Percentiles rank a stretch among this genome's conserved stretches.
These are phyloP conservation scores for Mus caroli DNA, from an alignment of 2,797 vertebrate species.

Conservation along the genomic window DNA sequence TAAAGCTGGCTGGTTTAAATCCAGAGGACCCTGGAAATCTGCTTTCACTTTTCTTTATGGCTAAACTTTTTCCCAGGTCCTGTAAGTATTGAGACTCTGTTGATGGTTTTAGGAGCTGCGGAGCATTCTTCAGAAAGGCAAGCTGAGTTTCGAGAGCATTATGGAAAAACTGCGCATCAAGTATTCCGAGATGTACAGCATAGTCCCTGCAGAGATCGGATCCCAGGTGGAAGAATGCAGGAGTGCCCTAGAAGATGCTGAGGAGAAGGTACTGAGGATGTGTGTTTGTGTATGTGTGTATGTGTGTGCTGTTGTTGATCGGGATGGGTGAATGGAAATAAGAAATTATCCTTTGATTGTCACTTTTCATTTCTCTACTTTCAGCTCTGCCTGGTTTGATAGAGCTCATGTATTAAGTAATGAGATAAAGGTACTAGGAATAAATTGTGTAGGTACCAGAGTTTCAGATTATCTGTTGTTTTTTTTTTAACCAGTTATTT, in stretches of 20 bases:
- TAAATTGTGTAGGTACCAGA: neutral
- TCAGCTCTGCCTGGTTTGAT: constrained; percentile 43
- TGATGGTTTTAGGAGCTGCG: constrained; percentile 91
- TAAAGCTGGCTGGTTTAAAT: constrained; percentile 72
- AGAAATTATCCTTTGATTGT: neutral
- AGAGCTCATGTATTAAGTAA: neutral
- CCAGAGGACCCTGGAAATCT: neutral
- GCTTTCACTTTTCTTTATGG: constrained; percentile 44
- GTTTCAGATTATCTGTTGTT: constrained; percentile 20
- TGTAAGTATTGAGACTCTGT: constrained; percentile 66
- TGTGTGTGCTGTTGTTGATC: neutral
- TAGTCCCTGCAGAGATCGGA: constrained; percentile 92
- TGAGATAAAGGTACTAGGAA: constrained; percentile 15
- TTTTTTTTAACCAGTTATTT: neutral
- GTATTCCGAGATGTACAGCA: constrained; percentile 91
- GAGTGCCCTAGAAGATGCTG: constrained; percentile 89
- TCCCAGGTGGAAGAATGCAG: constrained; percentile 91
- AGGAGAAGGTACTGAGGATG: constrained; percentile 92
- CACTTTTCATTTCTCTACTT: constrained; percentile 36
- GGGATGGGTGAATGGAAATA: neutral
- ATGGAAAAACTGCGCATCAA: constrained; percentile 92
- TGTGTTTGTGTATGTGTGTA: neutral
- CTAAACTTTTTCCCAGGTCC: constrained; percentile 55
- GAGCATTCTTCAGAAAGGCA: constrained; percentile 90
- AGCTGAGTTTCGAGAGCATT: constrained; percentile 90